Percentiles rank a stretch among this genome's conserved stretches.
These are phyloP conservation scores for Globicephala melas DNA, from an alignment of 2,113 vertebrate genomes.

Conservation along the genomic window DNA sequence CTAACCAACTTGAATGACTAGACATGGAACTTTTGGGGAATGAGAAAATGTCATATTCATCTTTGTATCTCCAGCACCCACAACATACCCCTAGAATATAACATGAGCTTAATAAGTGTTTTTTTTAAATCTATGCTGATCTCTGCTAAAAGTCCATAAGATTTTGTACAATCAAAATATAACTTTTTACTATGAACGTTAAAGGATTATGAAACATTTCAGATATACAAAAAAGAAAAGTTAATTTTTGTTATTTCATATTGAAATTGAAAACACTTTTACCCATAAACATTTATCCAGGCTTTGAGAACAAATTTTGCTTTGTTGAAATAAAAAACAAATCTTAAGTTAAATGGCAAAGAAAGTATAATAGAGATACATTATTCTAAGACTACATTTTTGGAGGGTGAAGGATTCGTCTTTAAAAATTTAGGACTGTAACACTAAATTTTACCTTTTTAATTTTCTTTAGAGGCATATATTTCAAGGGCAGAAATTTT, in stretches of 20 bases:
- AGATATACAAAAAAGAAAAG: not conserved
- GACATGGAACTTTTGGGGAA: not conserved
- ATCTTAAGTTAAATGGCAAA: conserved; percentile 3
- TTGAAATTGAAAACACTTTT: not conserved
- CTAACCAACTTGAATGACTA: not conserved
- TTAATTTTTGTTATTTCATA: conserved; percentile 35
- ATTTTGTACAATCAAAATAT: not conserved
- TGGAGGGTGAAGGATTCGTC: not conserved
- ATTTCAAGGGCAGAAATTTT: conserved; percentile 87
- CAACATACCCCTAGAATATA: not conserved
- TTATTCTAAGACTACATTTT: not conserved
- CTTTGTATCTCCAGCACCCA: not conserved
- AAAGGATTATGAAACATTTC: not conserved
- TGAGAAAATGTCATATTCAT: not conserved
- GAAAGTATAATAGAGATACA: not conserved
- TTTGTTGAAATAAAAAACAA: not conserved
- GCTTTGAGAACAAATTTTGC: not conserved
- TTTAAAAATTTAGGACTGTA: not conserved
- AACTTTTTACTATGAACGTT: not conserved
- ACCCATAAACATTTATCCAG: not conserved
- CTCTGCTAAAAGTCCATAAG: not conserved
- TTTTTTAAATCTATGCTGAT: not conserved
- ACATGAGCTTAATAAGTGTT: not conserved
- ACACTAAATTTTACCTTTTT: not conserved
- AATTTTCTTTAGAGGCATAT: conserved; percentile 80